Evolutionary conservation across 2,797 vertebrate genomes (phyloP), one percentile per base, ranked within the genome.

Genomic region (Coendou prehensilis): DNA sequence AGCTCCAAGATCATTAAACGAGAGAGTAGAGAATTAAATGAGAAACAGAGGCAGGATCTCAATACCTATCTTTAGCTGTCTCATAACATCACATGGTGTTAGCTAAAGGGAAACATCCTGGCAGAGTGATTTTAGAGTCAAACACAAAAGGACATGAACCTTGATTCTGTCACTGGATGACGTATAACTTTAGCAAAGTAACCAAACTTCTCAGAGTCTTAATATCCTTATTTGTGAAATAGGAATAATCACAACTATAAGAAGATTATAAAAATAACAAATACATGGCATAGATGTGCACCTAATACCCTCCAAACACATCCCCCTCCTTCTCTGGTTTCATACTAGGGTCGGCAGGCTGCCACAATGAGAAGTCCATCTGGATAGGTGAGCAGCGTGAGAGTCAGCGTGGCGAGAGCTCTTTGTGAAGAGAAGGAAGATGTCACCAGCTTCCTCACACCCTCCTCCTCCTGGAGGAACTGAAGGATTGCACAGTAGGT

Each of bases 401-500:
- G 89, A 71, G 86, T 56, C 23, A 88, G 41, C 28, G 50, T 2
- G 8, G 37, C 56, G 76, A n/a, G 26, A n/a, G 26, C 50, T 87
- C 87, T 89, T 63, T 90, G 63, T 67, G 91, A 75, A 63, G 63
- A 78, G 89, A 61, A 71, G 57, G 79, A 84, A 73, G 92, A 92
- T 45, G 61, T 61, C 56, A 78, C 18, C 22, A 76, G n/a, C 30
- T 76, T 50, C 79, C 75, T 92, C 41, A 64, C 0, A 30, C 50
- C 41, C 26, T 78, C 76, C 71, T 93, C 37, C n/a, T 69, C 50
- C 52, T 50, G 47, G 41, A 30, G 28, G 59, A 78, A 26, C 69
- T 73, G 54, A 71, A n/a, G n/a, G 52, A 67, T 69, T 4, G 76
- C 54, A 95, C n/a, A 89, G 81, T 57, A 45, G 20, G 80, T 67